Evolutionary conservation across 2,888 invertebrate species (phyloP), one percentile per base, ranked within the genome.

Genomic region (Chymomyza caudatula): DNA sequence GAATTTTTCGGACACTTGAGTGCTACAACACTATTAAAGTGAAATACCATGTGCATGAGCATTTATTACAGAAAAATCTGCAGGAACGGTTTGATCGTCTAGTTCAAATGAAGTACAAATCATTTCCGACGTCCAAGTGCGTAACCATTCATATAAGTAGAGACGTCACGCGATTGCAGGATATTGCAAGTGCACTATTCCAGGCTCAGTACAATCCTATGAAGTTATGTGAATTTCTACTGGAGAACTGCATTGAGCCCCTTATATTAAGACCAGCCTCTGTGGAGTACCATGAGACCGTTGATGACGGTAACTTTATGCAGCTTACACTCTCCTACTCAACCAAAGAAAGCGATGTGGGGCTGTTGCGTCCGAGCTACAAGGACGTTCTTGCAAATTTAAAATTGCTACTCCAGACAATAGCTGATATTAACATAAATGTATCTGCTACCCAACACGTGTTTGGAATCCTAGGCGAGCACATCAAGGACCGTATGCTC

Each of bases 401-500:
- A 2, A 80, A 81, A 51, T 73, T 74, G 19, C 71, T 89, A 2
- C 63, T 90, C 3, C 74, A 85, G 3, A 89, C 87, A 51, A 65
- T 91, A 11, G 29, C 65, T 8, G 78, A 86, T 60, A 89, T 91
- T 58, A 91, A 91, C 59, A 78, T 88, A 23, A 77, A 82, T 19
- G 73, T 90, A 4, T 86, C 87, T 2, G 75, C 79, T 0, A 76
- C 78, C 0, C 73, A 87, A 23, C 84, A 86, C 67, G 88, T 90
- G 0, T 89, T 90, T 37, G 77, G 79, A n/a, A 84, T 92, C 77
- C 91, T 94, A 55, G 93, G 94, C 0, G 89, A 91, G 47, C 89
- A 92, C 73, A 91, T 94, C 43, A 91, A 92, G 77, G 88, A 90
- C 3, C 92, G 93, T 53, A 92, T 96, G 76, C 92, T 94, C 20